phyloP scores from a whole-genome alignment of 2,113 vertebrate species.

The Meriones unguiculatus region DNA sequence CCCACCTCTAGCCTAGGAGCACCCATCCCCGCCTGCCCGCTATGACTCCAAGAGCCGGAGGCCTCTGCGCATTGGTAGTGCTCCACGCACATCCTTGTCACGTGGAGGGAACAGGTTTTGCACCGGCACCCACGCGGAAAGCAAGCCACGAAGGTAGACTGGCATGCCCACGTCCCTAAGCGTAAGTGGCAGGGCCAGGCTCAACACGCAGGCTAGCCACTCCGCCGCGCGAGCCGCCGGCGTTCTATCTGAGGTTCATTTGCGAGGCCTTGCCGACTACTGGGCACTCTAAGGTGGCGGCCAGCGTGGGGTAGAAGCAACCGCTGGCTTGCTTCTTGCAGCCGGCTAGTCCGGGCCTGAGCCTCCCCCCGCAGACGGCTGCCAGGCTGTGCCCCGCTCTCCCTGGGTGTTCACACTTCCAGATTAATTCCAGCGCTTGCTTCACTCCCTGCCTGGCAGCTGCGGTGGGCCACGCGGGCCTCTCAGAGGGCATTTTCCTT shows the following conservation, averaged over 20 bases:
- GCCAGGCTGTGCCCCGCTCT: background rate
- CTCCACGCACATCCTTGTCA: background rate
- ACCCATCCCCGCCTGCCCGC: background rate
- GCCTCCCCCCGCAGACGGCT: background rate
- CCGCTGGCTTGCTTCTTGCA: background rate
- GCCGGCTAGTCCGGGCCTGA: background rate
- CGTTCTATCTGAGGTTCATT: background rate
- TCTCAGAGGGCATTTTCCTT: slow-evolving; percentile 74
- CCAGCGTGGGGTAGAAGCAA: background rate
- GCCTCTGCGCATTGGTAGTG: background rate
- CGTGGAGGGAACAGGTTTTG: background rate
- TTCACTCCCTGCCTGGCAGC: slow-evolving; percentile 57
- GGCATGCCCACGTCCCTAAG: background rate
- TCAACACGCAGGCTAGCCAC: background rate
- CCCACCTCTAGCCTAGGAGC: background rate
- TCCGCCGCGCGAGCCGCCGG: background rate
- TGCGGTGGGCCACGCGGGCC: slow-evolving; percentile 38
- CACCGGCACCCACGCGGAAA: background rate
- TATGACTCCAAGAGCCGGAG: background rate
- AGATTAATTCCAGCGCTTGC: slow-evolving; percentile 15
- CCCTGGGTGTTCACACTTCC: background rate
- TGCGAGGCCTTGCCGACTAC: background rate
- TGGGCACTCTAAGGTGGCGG: background rate
- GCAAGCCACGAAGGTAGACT: background rate
- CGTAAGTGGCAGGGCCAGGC: background rate